Conservation (phyloP, 2,113 vertebrate species). For the Periophthalmodon schlosseri region DNA sequence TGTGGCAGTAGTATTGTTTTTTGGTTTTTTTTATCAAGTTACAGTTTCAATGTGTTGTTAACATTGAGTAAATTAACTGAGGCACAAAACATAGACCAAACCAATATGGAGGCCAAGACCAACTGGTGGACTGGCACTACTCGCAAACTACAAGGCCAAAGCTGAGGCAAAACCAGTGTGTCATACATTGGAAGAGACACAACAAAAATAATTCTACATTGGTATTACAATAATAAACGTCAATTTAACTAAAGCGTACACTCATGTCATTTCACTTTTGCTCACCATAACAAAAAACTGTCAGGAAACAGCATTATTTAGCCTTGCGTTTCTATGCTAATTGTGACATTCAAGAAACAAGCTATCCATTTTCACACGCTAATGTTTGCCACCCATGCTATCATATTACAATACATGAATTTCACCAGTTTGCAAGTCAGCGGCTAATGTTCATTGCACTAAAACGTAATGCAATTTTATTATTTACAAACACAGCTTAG, state of each 20-base stretch:
- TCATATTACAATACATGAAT: not conserved
- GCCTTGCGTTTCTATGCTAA: not conserved
- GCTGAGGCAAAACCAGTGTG: not conserved
- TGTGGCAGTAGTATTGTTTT: conserved; percentile 25
- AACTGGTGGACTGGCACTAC: not conserved
- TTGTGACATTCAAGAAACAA: conserved; percentile 1
- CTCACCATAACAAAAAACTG: no score
- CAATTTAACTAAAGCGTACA: no score
- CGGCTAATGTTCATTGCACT: not conserved
- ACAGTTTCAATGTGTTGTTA: not conserved
- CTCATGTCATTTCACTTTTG: not conserved
- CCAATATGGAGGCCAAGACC: not conserved
- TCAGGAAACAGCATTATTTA: not conserved
- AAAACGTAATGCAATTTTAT: not conserved
- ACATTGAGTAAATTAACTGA: not conserved
- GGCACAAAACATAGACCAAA: not conserved
- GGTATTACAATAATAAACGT: no score
- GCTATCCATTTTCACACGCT: not conserved
- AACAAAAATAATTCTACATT: not conserved
- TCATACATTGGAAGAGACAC: not conserved
- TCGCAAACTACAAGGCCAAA: not conserved
- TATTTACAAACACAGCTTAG: not conserved
- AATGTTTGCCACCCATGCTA: not conserved
- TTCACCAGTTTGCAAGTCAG: not conserved
- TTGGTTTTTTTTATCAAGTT: conserved; percentile 7